Base-by-base conservation (phyloP, 1,140 invertebrate genomes). In the Elysia chlorotica region DNA sequence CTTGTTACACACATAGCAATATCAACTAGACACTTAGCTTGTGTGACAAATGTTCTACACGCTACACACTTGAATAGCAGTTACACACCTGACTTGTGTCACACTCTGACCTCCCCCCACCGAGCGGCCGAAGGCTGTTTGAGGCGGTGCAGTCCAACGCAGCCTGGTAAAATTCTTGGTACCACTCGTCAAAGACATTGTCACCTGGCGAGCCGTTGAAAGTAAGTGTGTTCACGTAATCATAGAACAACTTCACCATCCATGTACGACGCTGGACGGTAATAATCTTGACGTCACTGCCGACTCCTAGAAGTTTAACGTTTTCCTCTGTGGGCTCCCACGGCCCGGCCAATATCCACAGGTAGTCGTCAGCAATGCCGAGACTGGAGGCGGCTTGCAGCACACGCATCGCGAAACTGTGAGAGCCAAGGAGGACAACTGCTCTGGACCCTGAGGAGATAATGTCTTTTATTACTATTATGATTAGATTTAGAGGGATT, bases 111-210 rank as follows among this genome's bases (percentile, higher is more conserved):
- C n/a, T n/a, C n/a, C n/a, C n/a, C n/a, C n/a, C n/a, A n/a, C n/a
- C n/a, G n/a, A n/a, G n/a, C n/a, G n/a, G n/a, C n/a, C n/a, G n/a
- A n/a, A n/a, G n/a, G n/a, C n/a, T n/a, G n/a, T n/a, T n/a, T n/a
- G n/a, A n/a, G n/a, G n/a, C n/a, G 2, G 66, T 68, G 71, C 85
- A 86, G 65, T 84, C 74, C 4, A 77, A 74, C 53, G 81, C 78
- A 35, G 74, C 67, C 72, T 86, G 80, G 74, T 84, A 86, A 67
- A 79, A 85, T 71, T 85, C 82, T 10, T 78, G 76, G 65, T 85
- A 86, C 85, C 85, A 86, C 0, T 80, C 80, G 2, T 33, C 17
- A 17, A 53, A 53, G 35, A 68, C 25, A 10, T 33, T 33, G 21
- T 19, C 25, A 25, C 17, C 19, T 63, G 85, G 85, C 30, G 79